Conservation (phyloP, 2,888 invertebrate genomes). For the Drosophila lutescens region DNA sequence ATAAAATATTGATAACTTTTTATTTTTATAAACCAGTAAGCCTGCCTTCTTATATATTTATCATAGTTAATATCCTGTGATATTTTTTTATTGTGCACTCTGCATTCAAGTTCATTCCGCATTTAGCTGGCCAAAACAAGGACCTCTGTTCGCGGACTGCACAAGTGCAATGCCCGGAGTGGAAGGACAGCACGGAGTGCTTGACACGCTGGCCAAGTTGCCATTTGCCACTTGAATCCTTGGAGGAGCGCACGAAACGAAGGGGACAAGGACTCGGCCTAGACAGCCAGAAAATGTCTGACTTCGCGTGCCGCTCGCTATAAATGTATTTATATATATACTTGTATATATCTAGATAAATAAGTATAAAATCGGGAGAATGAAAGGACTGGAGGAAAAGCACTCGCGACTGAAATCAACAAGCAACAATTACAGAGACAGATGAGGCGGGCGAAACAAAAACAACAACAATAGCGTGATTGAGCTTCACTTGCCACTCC, state of each 20-base stretch:
- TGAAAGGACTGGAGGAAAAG: slow-evolving; percentile 14
- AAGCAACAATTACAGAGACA: slow-evolving; percentile 73
- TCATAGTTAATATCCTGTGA: background rate
- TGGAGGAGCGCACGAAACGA: slow-evolving; percentile 15
- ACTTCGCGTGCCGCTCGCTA: slow-evolving; percentile 39
- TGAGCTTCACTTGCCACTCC: slow-evolving; percentile 52
- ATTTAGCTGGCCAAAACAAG: slow-evolving; percentile 5
- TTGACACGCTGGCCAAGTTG: slow-evolving; percentile 53
- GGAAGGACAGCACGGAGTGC: slow-evolving; percentile 30
- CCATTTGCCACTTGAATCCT: slow-evolving; percentile 47
- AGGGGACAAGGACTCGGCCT: slow-evolving; percentile 42
- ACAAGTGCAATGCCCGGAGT: slow-evolving; percentile 14
- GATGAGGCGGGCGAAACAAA: slow-evolving; percentile 33
- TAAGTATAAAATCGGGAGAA: slow-evolving; percentile 17
- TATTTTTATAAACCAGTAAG: too few relatives aligned
- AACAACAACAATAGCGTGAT: slow-evolving; percentile 44
- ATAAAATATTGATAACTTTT: too few relatives aligned
- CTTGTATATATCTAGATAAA: slow-evolving; percentile 16
- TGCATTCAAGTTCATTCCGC: background rate
- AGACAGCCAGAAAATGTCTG: slow-evolving; percentile 34
- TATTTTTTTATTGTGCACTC: background rate
- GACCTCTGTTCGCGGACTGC: slow-evolving; percentile 50
- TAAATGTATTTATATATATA: slow-evolving; percentile 24
- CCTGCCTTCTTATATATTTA: too few relatives aligned
- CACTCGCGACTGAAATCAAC: slow-evolving; percentile 64